phyloP scores from a whole-genome alignment of 2,113 vertebrate genomes.

The Nipponia nippon region DNA sequence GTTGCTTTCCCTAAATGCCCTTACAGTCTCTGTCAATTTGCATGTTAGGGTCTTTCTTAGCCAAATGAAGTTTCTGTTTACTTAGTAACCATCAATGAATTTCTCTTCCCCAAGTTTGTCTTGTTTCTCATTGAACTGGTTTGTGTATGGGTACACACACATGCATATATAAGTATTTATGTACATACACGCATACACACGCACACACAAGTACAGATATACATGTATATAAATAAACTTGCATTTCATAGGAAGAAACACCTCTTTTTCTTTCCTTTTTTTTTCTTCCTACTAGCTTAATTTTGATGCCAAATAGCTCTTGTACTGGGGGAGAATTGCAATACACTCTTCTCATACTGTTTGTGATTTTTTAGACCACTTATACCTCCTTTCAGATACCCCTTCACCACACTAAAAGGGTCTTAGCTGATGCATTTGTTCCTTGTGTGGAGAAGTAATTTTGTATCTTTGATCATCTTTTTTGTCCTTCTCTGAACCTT shows the following conservation, averaged over 20 bases:
- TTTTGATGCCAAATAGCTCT: not conserved
- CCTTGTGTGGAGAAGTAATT: not conserved
- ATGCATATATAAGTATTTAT: not conserved
- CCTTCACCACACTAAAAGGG: not conserved
- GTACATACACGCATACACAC: not conserved
- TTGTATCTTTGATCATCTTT: not conserved
- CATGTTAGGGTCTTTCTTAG: not conserved
- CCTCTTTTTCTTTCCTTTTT: not conserved
- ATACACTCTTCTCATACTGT: not conserved
- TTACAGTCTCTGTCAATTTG: not conserved
- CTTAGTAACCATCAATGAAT: not conserved
- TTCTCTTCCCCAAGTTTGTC: not conserved
- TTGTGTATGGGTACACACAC: not conserved
- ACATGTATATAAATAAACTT: not conserved
- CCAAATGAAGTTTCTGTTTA: not conserved
- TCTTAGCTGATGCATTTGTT: not conserved
- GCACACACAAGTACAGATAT: not conserved
- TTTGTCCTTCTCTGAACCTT: not conserved
- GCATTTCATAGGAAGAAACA: not conserved
- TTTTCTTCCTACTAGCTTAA: not conserved
- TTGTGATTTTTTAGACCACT: not conserved
- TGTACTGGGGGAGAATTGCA: not conserved
- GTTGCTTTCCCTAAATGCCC: not conserved
- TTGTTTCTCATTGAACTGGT: not conserved
- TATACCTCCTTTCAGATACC: not conserved